A percentile compares a stretch with the other conserved stretches of the same genome.
Evolutionary conservation across 2,113 vertebrate genomes (phyloP).

Genomic region (Forbesichthys agassizii): DNA sequence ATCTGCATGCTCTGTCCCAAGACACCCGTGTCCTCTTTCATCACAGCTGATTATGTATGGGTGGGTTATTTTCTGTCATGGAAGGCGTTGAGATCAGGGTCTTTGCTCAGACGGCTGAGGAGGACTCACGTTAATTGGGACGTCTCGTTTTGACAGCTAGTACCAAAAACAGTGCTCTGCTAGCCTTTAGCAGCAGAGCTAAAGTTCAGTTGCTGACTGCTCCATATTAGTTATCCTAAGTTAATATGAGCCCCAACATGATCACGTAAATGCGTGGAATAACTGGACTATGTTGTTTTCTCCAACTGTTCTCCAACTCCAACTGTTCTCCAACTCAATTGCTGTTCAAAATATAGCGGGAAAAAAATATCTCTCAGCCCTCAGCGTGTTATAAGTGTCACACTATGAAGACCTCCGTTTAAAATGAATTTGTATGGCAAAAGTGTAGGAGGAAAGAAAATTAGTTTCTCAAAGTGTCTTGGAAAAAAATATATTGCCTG

Average conservation of each 20-base stretch:
- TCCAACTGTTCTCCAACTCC: too few species aligned
- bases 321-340: too few species aligned
- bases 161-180: constrained; percentile 28
- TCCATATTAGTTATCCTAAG: neutral
- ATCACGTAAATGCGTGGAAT: too few species aligned
- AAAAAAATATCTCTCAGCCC: too few species aligned
- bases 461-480: constrained; percentile 19
- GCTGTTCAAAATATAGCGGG: too few species aligned
- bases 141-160: constrained; percentile 6
- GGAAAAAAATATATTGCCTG: constrained; percentile 11
- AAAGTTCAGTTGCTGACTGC: too few species aligned
- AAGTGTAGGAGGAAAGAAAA: neutral
- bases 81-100: constrained; percentile 49
- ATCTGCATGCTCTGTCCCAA: constrained; percentile 44
- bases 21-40: constrained; percentile 58
- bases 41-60: constrained; percentile 52
- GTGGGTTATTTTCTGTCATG: constrained; percentile 42
- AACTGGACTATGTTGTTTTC: too few species aligned
- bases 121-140: constrained; percentile 36
- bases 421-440: neutral
- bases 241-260: neutral
- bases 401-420: neutral
- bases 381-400: too few species aligned
- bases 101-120: constrained; percentile 31
- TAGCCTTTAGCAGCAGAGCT: constrained; percentile 1